Evolutionary conservation across 2,888 invertebrate species (phyloP).

Genomic region (Drosophila meridionalis): DNA sequence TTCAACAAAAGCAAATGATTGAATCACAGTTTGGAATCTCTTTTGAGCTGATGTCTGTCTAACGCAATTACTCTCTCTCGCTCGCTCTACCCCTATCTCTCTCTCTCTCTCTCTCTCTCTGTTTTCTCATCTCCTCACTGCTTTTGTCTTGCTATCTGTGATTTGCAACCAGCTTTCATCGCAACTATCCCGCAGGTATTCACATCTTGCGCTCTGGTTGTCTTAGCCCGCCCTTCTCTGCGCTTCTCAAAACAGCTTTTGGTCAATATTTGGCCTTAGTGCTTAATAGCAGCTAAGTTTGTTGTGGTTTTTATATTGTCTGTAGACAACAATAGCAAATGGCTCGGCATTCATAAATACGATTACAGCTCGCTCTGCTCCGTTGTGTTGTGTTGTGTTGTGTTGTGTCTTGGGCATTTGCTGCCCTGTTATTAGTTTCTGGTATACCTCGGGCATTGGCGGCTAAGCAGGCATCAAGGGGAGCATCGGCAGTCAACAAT

Average conservation of each 20-base stretch:
- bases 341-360: constrained; percentile 9
- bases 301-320: constrained; percentile 1
- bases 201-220: not conserved
- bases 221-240: not conserved
- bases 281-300: constrained; percentile 2
- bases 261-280: constrained; percentile 8
- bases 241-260: constrained; percentile 2
- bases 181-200: not conserved
- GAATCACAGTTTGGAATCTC: not conserved
- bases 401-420: constrained; percentile 14
- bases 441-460: not conserved
- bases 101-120: not conserved
- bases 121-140: not conserved
- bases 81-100: not conserved
- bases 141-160: not conserved
- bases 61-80: not conserved
- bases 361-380: not conserved
- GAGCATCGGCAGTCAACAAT: constrained; percentile 41
- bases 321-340: constrained; percentile 6
- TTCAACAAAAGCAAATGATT: not conserved
- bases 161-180: not conserved
- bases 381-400: not conserved
- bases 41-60: not conserved
- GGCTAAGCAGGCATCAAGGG: not conserved
- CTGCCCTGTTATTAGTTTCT: constrained; percentile 14